Percentiles rank a stretch among this genome's conserved stretches.
Conservation (phyloP, 1,140 invertebrate genomes). For the Heliothis subflexa region DNA sequence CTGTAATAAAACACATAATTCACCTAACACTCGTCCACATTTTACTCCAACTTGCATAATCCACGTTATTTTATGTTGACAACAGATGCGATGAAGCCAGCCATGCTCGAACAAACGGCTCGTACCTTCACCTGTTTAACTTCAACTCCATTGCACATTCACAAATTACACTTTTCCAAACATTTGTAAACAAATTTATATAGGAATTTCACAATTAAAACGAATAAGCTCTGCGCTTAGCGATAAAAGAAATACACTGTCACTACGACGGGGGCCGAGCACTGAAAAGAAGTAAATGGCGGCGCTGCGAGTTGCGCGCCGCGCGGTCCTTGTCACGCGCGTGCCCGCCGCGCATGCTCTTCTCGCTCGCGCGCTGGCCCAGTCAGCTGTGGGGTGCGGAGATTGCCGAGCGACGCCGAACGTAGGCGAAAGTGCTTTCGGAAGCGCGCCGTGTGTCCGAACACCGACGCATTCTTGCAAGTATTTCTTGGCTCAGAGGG, state of each 20-base stretch:
- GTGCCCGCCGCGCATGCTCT: constrained; percentile 16
- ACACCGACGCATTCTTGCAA: constrained; percentile 67
- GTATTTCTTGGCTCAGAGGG: constrained; percentile 67
- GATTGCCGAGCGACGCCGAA: constrained; percentile 68
- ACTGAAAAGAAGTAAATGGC: constrained; percentile 83
- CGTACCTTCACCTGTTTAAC: constrained; percentile 64
- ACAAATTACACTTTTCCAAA: constrained; percentile 66
- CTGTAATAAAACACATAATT: constrained; percentile 56
- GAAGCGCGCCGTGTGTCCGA: constrained; percentile 66
- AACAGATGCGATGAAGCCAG: constrained; percentile 76
- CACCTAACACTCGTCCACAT: constrained; percentile 81
- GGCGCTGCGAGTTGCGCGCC: constrained; percentile 75
- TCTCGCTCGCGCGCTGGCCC: constrained; percentile 69
- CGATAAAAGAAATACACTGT: constrained; percentile 77
- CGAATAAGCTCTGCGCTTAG: constrained; percentile 67
- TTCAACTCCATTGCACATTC: constrained; percentile 65
- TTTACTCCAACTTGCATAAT: constrained; percentile 84
- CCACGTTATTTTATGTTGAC: constrained; percentile 82
- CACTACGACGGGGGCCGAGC: constrained; percentile 76
- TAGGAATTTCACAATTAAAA: constrained; percentile 75
- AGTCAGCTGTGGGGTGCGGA: constrained; percentile 81
- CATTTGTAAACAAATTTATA: constrained; percentile 76
- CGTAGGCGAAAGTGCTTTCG: constrained; percentile 79
- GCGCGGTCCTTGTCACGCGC: constrained; percentile 65
- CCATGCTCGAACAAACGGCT: constrained; percentile 65